Base-by-base conservation (phyloP, 2,113 vertebrate species). In the Corydoras maculifer region DNA sequence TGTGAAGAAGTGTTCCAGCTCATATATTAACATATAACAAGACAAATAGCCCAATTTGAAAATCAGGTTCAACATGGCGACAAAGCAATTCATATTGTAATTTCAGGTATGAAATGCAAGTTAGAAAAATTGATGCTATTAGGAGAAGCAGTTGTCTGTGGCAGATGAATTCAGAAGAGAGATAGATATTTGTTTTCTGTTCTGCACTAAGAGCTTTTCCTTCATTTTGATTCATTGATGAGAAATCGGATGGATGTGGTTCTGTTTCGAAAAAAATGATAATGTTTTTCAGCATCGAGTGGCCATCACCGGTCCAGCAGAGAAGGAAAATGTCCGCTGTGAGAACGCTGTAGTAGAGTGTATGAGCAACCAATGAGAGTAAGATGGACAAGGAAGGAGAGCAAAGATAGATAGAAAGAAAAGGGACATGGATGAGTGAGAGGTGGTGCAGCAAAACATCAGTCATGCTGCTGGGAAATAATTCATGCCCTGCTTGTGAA, bases 401-500 rank as follows among this genome's bases (percentile, higher is more conserved):
- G 73, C 12, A 65, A 60, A 9, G 55, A 61, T 57, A 63, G 14
- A 53, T 55, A 48, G 32, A 67, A 65, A 30, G 51, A 60, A 59
- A 75, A 30, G 8, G 14, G 31, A 31, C 81, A 81, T 77, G 50
- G 58, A 55, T 14, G n/a, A 62, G 18, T 32, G 53, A 70, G 66
- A n/a, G 3, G 6, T 11, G 66, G 76, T 62, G 65, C 69, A 55
- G 78, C 77, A 79, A 74, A 69, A 69, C 68, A 73, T 79, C 78
- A 50, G 75, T 83, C 77, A 84, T 85, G 79, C 81, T 85, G 82
- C 82, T 78, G 51, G 84, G 82, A 80, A 87, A 86, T 88, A 86
- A 88, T 87, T 90, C 84, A 89, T 84, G 82, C 79, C 69, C 60
- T 78, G 69, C 72, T 74, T 85, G 77, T 80, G 79, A 87, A 86